Percentiles rank a stretch among this genome's conserved stretches.
Conservation (phyloP, 2,888 invertebrate genomes). For the Dynastes maya region DNA sequence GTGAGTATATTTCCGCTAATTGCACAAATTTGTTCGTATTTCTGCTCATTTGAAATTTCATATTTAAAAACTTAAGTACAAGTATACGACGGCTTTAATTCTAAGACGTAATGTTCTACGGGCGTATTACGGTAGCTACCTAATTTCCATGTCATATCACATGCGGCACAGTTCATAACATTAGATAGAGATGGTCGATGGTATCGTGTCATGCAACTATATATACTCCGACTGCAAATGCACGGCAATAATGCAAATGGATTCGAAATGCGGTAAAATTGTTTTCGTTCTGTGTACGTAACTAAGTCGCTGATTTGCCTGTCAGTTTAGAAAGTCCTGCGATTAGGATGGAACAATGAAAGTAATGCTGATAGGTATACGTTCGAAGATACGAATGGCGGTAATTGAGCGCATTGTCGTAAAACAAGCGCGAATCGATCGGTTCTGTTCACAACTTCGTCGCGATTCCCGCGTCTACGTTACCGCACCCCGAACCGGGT, state of each 20-base stretch:
- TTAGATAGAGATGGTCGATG: constrained; percentile 24
- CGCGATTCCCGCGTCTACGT: constrained; percentile 33
- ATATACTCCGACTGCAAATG: neutral
- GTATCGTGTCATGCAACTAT: constrained; percentile 25
- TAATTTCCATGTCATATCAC: constrained; percentile 39
- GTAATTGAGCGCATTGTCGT: constrained; percentile 20
- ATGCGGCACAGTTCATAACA: constrained; percentile 39
- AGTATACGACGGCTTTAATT: no score
- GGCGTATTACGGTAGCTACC: constrained; percentile 26
- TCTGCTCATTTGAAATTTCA: no score
- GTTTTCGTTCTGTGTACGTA: neutral
- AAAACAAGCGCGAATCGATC: constrained; percentile 38
- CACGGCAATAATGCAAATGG: constrained; percentile 7
- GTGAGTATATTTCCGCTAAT: no score
- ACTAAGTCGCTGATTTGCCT: neutral
- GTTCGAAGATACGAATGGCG: constrained; percentile 20
- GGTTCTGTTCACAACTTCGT: constrained; percentile 34
- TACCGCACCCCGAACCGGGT: constrained; percentile 36
- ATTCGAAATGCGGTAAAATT: constrained; percentile 21
- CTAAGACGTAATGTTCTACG: neutral
- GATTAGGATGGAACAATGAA: constrained; percentile 8
- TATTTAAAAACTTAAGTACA: no score
- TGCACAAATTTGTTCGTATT: no score
- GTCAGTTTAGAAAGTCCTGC: neutral
- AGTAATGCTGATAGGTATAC: constrained; percentile 4